These are phyloP conservation scores for Acrobasis suavella DNA, from an alignment of 2,888 invertebrate species.

Conservation along the genomic window DNA sequence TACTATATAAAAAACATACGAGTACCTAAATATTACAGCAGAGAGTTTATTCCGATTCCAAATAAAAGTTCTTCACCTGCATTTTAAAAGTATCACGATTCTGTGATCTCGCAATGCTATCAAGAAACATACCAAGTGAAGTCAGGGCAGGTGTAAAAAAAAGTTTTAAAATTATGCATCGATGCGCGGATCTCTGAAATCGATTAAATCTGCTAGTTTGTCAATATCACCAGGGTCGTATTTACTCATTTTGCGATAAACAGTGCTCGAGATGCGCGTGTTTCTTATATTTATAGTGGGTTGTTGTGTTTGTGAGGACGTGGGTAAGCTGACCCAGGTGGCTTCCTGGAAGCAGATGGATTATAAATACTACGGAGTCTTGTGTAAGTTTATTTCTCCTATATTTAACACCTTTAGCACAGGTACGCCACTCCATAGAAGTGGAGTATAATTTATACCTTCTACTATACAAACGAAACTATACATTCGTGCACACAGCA, in stretches of 20 bases:
- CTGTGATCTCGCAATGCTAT: too few species aligned
- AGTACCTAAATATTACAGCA: too few species aligned
- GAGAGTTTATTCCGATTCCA: too few species aligned
- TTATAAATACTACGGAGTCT: constrained; percentile 49
- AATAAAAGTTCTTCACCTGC: too few species aligned
- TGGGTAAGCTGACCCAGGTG: constrained; percentile 36
- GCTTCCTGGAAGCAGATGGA: constrained; percentile 60
- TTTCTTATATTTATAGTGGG: background rate
- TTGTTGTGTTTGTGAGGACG: background rate
- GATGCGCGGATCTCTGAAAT: background rate
- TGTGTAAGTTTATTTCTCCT: constrained; percentile 49
- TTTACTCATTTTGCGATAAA: background rate
- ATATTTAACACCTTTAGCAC: constrained; percentile 24
- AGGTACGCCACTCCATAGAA: too few species aligned
- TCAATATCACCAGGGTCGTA: background rate
- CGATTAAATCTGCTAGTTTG: background rate
- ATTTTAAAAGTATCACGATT: too few species aligned
- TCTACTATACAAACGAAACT: too few species aligned
- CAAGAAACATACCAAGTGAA: too few species aligned
- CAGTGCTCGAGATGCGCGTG: background rate
- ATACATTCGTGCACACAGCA: too few species aligned
- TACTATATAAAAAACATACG: too few species aligned
- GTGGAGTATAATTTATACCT: too few species aligned
- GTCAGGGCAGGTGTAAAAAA: too few species aligned
- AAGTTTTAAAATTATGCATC: background rate